phyloP scores from a whole-genome alignment of 2,113 vertebrate species.

The Pelobates fuscus region DNA sequence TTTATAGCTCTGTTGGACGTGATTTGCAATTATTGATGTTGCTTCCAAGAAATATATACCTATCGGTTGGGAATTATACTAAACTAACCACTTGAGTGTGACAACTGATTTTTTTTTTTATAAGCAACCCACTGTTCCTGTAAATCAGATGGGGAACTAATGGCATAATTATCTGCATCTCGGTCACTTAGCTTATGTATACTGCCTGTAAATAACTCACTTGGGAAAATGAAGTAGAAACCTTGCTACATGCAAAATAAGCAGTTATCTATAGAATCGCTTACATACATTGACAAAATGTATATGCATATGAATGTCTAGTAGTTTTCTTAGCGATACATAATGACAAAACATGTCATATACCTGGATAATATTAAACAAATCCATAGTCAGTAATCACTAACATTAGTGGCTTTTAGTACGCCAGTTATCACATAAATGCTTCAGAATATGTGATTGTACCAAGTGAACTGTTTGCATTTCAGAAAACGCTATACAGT shows the following conservation, averaged over 20 bases:
- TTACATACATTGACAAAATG: constrained; percentile 4
- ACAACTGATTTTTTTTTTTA: constrained; percentile 2
- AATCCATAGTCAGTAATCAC: background rate
- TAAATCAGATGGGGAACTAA: constrained; percentile 18
- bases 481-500: background rate
- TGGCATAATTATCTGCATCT: constrained; percentile 33
- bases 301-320: background rate
- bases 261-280: constrained; percentile 17
- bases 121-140: constrained; percentile 15
- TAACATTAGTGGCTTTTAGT: background rate
- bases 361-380: background rate
- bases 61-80: background rate
- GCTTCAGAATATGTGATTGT: background rate
- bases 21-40: background rate
- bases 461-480: background rate
- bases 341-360: constrained; percentile 17
- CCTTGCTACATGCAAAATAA: background rate
- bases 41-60: background rate
- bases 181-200: constrained; percentile 34
- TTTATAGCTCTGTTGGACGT: too few species aligned
- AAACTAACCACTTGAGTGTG: constrained; percentile 2
- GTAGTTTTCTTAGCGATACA: constrained; percentile 1
- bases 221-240: constrained; percentile 2
- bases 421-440: constrained; percentile 7
- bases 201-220: constrained; percentile 42